Base-by-base conservation (phyloP, 2,113 vertebrate species). In the Heterochromis multidens region DNA sequence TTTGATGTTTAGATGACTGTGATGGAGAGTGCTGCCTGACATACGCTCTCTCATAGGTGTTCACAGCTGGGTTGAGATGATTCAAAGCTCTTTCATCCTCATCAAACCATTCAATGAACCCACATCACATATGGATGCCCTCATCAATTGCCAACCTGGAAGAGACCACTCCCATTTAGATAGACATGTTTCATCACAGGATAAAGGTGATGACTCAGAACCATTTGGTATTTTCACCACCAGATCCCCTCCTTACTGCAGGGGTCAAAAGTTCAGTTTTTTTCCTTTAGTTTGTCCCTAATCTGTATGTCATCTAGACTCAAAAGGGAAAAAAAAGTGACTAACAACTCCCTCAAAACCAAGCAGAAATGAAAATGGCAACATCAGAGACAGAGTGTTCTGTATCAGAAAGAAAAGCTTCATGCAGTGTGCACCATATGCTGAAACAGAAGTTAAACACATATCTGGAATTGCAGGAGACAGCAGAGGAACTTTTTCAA, bases 341-440 rank as follows among this genome's bases (percentile, higher is more conserved):
- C 57, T 23, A 46, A 46, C 17, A 52, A 52, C 25, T 74, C 27
- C 17, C 43, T 52, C 1, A 0, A 31, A 74, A 31, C 43, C 13
- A 54, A 49, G 52, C 67, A 52, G 6, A 52, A 74, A 52, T 52
- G 46, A 74, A 74, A 52, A 52, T 31, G 21, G 17, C 27, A 52
- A 13, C 40, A 52, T 21, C 17, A 72, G 43, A 52, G 17, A 46
- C 25, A 54, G 52, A 54, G 52, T 52, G 46, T 29, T 85, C 12
- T 52, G 76, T 29, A 5, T 31, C 13, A 82, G 49, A 83, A 5
- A 29, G 19, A 82, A 13, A 78, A 13, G 43, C 37, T 33, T 72
- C 52, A 27, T 57, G 79, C 61, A 27, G 65, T 2, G 23, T n/a
- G 27, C 80, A 61, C 62, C 89, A 88, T 80, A 84, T 84, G 83